phyloP scores from a whole-genome alignment of 1,140 invertebrate species.

The Sinonovacula constricta region DNA sequence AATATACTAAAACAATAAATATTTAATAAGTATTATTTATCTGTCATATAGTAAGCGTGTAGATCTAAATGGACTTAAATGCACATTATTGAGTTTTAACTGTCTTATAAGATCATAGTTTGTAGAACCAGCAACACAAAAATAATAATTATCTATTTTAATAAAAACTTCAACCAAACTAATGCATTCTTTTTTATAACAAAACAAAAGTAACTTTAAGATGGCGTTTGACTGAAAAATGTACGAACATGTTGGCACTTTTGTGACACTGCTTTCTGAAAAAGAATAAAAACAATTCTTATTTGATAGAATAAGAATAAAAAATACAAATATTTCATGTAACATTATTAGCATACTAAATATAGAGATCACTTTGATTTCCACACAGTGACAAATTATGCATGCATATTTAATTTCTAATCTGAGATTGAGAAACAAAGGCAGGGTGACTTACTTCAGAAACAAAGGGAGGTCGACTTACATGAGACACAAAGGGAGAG shows the following conservation, averaged over 20 bases:
- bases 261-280: constrained; percentile 63
- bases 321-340: no score
- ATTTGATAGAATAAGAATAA: no score
- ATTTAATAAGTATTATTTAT: not conserved
- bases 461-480: no score
- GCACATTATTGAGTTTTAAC: not conserved
- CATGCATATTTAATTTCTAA: no score
- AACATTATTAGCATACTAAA: no score
- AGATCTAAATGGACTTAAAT: constrained; percentile 14
- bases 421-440: no score
- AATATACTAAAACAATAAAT: constrained; percentile 80
- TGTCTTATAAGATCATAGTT: not conserved
- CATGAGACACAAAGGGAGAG: no score
- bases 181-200: not conserved
- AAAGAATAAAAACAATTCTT: no score
- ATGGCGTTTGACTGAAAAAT: not conserved
- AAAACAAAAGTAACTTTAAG: not conserved
- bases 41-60: not conserved
- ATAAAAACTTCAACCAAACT: not conserved
- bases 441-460: no score
- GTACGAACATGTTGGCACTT: constrained; percentile 74
- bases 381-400: no score
- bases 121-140: not conserved
- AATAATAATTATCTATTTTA: not conserved
- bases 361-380: no score